Conservation (phyloP, 2,797 vertebrate genomes). For the Tragopan temminckii region DNA sequence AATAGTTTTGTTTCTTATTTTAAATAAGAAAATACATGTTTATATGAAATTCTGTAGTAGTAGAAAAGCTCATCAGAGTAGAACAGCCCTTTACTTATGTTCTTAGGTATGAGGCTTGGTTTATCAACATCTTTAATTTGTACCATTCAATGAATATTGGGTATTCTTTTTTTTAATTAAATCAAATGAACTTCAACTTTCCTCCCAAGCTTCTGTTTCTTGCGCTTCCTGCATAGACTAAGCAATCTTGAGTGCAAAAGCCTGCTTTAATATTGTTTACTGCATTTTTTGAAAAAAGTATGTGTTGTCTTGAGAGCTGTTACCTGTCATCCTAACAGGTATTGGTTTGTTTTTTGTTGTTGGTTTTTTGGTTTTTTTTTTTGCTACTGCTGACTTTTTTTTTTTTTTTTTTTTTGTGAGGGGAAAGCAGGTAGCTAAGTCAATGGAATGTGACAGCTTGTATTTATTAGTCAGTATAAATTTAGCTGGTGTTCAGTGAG, state of each 20-base stretch:
- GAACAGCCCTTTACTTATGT: fast-evolving
- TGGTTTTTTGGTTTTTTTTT: background rate
- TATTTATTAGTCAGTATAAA: background rate
- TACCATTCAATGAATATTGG: background rate
- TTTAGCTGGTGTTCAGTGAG: background rate
- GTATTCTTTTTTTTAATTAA: no score
- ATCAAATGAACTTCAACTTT: no score
- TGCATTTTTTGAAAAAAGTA: background rate
- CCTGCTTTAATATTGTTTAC: background rate
- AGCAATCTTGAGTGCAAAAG: background rate
- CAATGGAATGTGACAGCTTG: background rate
- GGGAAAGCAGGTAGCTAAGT: background rate
- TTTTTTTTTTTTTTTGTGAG: background rate
- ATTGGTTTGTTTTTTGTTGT: background rate
- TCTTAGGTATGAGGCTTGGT: background rate
- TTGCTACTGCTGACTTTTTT: background rate
- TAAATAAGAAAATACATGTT: background rate
- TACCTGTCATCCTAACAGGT: background rate
- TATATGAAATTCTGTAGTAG: background rate
- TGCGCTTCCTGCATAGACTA: no score
- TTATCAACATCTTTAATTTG: background rate
- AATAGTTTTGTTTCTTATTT: background rate
- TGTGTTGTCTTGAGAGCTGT: background rate
- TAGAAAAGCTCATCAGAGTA: background rate
- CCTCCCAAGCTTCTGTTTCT: no score